These are phyloP conservation scores for Phoxinus phoxinus DNA, from an alignment of 2,113 vertebrate species.

Conservation along the genomic window DNA sequence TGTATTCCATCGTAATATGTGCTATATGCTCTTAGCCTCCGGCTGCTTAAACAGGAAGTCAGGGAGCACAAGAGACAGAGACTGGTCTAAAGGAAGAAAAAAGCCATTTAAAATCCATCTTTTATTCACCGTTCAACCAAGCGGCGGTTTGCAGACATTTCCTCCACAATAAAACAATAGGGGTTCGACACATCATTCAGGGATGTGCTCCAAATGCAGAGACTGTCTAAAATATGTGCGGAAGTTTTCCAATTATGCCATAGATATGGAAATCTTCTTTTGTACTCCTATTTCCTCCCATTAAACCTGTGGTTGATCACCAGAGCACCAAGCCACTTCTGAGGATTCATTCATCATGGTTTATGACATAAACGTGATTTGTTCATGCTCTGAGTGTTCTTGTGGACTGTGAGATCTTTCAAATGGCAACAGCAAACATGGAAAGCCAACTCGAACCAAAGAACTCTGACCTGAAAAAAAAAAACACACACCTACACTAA, in stretches of 20 bases:
- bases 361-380: neutral
- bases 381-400: neutral
- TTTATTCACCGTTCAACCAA: constrained; percentile 37
- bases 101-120: constrained; percentile 34
- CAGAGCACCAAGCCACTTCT: neutral
- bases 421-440: neutral
- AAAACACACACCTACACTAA: neutral
- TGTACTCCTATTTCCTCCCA: neutral
- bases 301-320: neutral
- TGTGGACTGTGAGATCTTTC: neutral
- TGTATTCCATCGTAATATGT: constrained; percentile 7
- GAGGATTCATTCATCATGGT: neutral
- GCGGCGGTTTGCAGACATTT: constrained; percentile 33
- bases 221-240: neutral
- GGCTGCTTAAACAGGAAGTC: constrained; percentile 51
- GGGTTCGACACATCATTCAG: constrained; percentile 2
- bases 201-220: neutral
- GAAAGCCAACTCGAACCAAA: neutral
- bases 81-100: constrained; percentile 49
- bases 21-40: constrained; percentile 21
- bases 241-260: neutral
- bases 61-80: constrained; percentile 38
- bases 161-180: constrained; percentile 1
- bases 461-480: neutral
- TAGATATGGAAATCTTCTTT: neutral